Evolutionary conservation across 2,797 vertebrate species (phyloP).

Genomic region (Acanthis flammea): DNA sequence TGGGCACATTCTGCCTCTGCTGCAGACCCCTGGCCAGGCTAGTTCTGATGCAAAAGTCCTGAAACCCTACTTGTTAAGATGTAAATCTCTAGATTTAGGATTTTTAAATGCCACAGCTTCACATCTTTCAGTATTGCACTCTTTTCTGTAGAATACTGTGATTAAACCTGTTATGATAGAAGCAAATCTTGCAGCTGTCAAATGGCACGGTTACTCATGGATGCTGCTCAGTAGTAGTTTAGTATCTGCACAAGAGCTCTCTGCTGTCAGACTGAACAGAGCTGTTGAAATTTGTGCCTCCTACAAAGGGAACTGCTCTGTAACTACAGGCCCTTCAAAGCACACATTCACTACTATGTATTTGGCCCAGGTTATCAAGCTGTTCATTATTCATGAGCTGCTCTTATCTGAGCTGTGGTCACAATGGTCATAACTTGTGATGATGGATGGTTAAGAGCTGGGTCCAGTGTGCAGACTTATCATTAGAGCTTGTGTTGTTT

Average conservation of each 20-base stretch:
- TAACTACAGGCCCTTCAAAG: background rate
- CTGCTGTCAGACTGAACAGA: background rate
- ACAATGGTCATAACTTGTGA: background rate
- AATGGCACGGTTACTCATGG: background rate
- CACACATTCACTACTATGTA: background rate
- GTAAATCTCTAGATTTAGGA: background rate
- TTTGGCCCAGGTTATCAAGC: background rate
- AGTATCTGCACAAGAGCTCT: background rate
- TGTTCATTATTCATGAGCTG: slow-evolving; percentile 11
- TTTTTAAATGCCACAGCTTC: background rate
- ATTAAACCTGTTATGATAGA: background rate
- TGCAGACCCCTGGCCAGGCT: background rate
- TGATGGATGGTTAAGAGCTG: slow-evolving; percentile 1
- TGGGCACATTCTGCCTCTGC: background rate
- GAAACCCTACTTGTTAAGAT: background rate
- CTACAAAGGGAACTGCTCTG: accelerated
- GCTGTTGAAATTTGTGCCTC: background rate
- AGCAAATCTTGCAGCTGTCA: background rate
- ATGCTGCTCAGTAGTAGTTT: background rate
- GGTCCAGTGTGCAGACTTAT: background rate
- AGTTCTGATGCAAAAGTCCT: background rate
- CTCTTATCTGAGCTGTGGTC: background rate
- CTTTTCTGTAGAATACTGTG: background rate
- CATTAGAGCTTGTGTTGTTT: background rate
- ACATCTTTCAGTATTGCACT: background rate